Evolutionary conservation across 2,888 invertebrate species (phyloP).

Genomic region (Laothoe populi): DNA sequence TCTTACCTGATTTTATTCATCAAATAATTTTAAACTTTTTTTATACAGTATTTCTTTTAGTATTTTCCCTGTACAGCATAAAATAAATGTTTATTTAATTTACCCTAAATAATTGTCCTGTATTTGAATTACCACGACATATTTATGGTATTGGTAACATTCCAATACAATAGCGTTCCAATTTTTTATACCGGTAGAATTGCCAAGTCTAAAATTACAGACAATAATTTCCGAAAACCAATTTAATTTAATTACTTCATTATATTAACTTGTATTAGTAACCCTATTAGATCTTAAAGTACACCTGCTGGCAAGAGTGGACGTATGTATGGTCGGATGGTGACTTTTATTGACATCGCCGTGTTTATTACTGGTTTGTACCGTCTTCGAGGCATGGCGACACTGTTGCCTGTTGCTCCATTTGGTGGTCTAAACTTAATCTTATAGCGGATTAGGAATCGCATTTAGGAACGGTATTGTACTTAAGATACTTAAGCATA

Average conservation of each 20-base stretch:
- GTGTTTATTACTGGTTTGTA: constrained; percentile 70
- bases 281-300: constrained; percentile 57
- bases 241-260: constrained; percentile 18
- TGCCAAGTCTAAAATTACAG: background rate
- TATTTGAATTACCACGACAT: background rate
- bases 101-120: background rate
- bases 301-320: constrained; percentile 67
- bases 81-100: background rate
- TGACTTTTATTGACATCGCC: constrained; percentile 78
- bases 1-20: too few species aligned
- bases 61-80: background rate
- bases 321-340: constrained; percentile 73
- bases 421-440: constrained; percentile 37
- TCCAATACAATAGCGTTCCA: constrained; percentile 2
- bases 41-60: too few species aligned
- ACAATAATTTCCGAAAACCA: background rate
- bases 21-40: too few species aligned
- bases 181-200: background rate
- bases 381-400: constrained; percentile 54
- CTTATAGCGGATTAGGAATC: background rate
- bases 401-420: constrained; percentile 51
- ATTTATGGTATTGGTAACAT: background rate
- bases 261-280: constrained; percentile 30
- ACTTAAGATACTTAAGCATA: too few species aligned
- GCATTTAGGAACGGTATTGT: background rate